Evolutionary conservation across 2,888 invertebrate genomes (phyloP).

Genomic region (Phortica magna): DNA sequence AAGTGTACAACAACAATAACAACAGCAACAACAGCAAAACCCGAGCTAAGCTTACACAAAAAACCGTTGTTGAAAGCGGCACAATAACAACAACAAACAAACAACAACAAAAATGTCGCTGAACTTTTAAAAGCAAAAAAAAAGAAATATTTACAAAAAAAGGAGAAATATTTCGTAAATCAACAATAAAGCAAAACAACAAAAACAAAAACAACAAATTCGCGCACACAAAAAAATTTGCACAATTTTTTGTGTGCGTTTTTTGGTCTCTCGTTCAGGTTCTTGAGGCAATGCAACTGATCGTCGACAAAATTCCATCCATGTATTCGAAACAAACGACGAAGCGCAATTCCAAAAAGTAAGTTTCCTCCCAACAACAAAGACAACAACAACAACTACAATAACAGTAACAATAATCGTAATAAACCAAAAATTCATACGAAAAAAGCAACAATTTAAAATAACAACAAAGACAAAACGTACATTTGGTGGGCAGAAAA

Average conservation of each 20-base stretch:
- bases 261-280: conserved; percentile 44
- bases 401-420: conserved; percentile 33
- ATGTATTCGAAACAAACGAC: conserved; percentile 78
- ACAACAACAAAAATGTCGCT: conserved; percentile 55
- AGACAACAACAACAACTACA: conserved; percentile 30
- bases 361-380: conserved; percentile 61
- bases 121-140: conserved; percentile 48
- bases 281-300: conserved; percentile 77
- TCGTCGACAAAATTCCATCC: conserved; percentile 78
- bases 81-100: conserved; percentile 49
- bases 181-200: conserved; percentile 46
- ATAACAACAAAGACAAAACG: conserved; percentile 23
- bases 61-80: conserved; percentile 42
- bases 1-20: conserved; percentile 43
- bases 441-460: conserved; percentile 17
- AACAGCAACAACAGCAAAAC: conserved; percentile 42
- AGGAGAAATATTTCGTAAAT: too few species aligned
- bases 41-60: conserved; percentile 10
- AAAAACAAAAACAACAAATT: conserved; percentile 37
- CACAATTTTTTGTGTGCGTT: conserved; percentile 52
- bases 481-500: too few species aligned
- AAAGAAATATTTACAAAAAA: conserved; percentile 37
- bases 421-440: conserved; percentile 25
- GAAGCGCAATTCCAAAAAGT: conserved; percentile 78
- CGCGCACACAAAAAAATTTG: conserved; percentile 44